These are phyloP conservation scores for Hylyphantes graminicola DNA, from an alignment of 1,140 invertebrate genomes.

Conservation along the genomic window DNA sequence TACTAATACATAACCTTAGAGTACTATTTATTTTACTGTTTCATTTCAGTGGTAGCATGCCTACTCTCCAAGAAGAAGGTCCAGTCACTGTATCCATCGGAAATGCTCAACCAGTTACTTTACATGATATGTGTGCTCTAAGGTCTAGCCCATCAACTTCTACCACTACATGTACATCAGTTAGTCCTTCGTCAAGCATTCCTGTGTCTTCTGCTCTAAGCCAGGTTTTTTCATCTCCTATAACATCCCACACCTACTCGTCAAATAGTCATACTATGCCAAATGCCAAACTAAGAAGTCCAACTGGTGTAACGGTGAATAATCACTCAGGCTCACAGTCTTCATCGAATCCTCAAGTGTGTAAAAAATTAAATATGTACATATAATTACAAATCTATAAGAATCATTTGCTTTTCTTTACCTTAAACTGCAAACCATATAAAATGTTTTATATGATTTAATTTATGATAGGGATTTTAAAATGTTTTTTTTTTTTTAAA, in stretches of 20 bases:
- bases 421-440: no score
- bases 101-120: constrained; percentile 26
- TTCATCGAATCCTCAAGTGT: constrained; percentile 55
- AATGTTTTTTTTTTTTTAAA: no score
- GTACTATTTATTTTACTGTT: no score
- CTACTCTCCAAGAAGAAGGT: constrained; percentile 63
- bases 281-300: constrained; percentile 46
- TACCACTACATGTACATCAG: constrained; percentile 44
- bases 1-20: no score
- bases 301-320: constrained; percentile 51
- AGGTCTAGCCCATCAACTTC: constrained; percentile 59
- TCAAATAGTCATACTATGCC: constrained; percentile 39
- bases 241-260: constrained; percentile 23
- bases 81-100: constrained; percentile 54
- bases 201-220: constrained; percentile 32
- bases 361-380: background rate
- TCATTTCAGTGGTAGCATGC: constrained; percentile 63
- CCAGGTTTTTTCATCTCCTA: constrained; percentile 28
- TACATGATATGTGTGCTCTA: constrained; percentile 36
- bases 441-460: no score
- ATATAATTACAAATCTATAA: background rate
- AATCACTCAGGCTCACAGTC: constrained; percentile 33
- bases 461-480: no score
- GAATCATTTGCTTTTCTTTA: no score
- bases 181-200: constrained; percentile 48